phyloP scores from a whole-genome alignment of 2,888 invertebrate genomes.

The Microctonus brassicae region DNA sequence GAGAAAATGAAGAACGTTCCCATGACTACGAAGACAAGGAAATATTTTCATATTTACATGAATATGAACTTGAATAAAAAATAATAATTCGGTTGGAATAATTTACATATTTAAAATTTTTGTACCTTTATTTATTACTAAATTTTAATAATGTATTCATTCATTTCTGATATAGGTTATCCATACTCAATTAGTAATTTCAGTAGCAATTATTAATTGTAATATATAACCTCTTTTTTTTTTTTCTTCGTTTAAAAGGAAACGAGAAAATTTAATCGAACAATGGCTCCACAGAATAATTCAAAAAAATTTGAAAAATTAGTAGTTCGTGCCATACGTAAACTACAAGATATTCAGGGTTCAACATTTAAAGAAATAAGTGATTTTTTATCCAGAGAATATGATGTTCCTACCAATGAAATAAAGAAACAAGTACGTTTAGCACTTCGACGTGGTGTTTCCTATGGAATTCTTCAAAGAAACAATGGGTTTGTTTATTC shows the following conservation, averaged over 20 bases:
- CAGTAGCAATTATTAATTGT: too few relatives aligned
- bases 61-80: conserved; percentile 10
- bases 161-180: too few relatives aligned
- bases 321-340: conserved; percentile 62
- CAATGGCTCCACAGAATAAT: conserved; percentile 46
- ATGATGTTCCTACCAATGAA: conserved; percentile 53
- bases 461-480: conserved; percentile 62
- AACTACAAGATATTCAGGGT: conserved; percentile 60
- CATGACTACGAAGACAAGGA: conserved; percentile 13
- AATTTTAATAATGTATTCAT: not conserved
- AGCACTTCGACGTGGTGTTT: conserved; percentile 59
- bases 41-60: conserved; percentile 16
- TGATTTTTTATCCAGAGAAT: conserved; percentile 61
- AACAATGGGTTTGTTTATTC: conserved; percentile 53
- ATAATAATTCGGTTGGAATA: not conserved
- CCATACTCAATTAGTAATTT: too few relatives aligned
- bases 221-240: not conserved
- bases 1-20: conserved; percentile 14
- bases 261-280: not conserved
- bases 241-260: not conserved
- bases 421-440: conserved; percentile 57
- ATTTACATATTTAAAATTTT: not conserved
- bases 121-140: not conserved
- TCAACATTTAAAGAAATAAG: conserved; percentile 63
- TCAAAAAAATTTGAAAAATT: conserved; percentile 59